These are phyloP conservation scores for Molorchus minor DNA, from an alignment of 2,888 invertebrate genomes.

Conservation along the genomic window DNA sequence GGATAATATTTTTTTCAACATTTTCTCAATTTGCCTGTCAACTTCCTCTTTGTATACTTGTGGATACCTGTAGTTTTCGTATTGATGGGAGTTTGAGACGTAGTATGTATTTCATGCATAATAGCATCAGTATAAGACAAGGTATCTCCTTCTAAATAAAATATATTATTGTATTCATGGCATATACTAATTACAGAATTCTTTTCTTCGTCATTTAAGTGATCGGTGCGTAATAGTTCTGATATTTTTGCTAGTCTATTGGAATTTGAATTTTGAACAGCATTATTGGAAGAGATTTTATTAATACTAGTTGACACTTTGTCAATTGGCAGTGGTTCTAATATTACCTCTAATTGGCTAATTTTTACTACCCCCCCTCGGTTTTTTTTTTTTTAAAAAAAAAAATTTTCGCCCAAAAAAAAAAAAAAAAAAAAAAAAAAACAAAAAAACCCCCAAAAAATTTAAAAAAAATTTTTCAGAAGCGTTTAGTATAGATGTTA, in stretches of 20 bases:
- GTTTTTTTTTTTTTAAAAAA: no score
- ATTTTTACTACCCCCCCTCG: no score
- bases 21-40: conserved; percentile 46
- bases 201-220: conserved; percentile 47
- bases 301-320: conserved; percentile 7
- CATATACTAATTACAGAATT: conserved; percentile 40
- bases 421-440: no score
- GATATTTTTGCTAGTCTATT: conserved; percentile 12
- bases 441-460: no score
- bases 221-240: conserved; percentile 33
- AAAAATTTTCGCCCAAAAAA: no score
- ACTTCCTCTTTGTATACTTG: conserved; percentile 50
- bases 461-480: conserved; percentile 34
- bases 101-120: conserved; percentile 43
- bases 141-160: conserved; percentile 42
- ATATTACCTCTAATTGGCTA: conserved; percentile 28
- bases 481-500: conserved; percentile 38
- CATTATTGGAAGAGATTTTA: neutral
- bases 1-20: conserved; percentile 44
- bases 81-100: conserved; percentile 37
- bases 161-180: conserved; percentile 44
- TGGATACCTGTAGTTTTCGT: conserved; percentile 48
- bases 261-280: neutral
- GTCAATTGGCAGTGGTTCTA: conserved; percentile 27
- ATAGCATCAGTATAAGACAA: conserved; percentile 42